Base-by-base conservation (phyloP, 2,113 vertebrate genomes). In the Pangasianodon gigas region DNA sequence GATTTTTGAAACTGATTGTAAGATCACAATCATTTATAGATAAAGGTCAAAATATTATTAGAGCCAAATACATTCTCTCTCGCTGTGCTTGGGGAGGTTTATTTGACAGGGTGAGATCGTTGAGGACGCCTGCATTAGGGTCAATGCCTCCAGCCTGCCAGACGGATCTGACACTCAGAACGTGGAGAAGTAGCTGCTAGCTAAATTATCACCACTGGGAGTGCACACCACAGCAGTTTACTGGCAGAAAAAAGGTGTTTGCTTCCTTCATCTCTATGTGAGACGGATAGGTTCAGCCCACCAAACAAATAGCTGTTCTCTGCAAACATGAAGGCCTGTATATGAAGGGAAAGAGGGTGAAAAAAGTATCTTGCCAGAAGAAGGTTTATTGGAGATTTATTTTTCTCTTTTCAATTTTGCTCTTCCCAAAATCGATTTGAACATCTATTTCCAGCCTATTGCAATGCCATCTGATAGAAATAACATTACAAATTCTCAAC, bases 251-350 rank as follows among this genome's bases (percentile, higher is more conserved):
- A 82, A 81, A 81, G n/a, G 77, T 87, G 77, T 44, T 83, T 54
- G 44, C 62, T 71, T 83, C 62, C 87, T 69, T 44, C 62, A 71
- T 83, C 62, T 83, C 48, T 83, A 16, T 69, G 48, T 67, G 37
- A 29, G 60, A 83, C 62, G 71, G 79, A 88, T 56, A 54, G 79
- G 62, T 51, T 69, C n/a, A 65, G 4, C n/a, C 24, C 0, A 46
- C 32, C 69, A 77, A 21, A 88, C 60, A 69, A 69, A 82, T 88
- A 62, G n/a, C n/a, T 82, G 83, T 88, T 46, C 46, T 67, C 77
- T 51, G 58, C 58, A 67, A 65, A 80, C 44, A 19, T 67, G 44
- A 51, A 65, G 46, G 29, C 10, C 58, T 79, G 16, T 21, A 9
- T 87, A 32, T 87, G 3, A 10, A 37, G 48, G 16, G 69, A 24